Percentiles rank a stretch among this genome's conserved stretches.
Conservation (phyloP, 2,113 vertebrate genomes). For the Xenopus laevis region DNA sequence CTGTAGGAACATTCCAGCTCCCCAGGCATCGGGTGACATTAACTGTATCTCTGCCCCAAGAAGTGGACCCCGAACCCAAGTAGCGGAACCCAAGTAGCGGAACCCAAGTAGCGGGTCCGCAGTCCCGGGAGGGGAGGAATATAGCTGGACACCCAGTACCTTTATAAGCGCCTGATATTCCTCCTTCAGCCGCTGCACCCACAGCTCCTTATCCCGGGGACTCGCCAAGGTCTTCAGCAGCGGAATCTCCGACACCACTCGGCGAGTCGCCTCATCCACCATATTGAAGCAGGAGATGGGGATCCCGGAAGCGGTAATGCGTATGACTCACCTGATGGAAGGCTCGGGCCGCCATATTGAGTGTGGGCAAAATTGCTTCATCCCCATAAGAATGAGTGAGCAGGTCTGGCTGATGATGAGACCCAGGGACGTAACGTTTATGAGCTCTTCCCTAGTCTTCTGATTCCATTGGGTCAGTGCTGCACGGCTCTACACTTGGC, state of each 20-base stretch:
- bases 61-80: too few species aligned
- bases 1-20: too few species aligned
- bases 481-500: too few species aligned
- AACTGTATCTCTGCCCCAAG: too few species aligned
- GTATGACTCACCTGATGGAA: not conserved
- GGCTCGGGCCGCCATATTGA: conserved; percentile 17
- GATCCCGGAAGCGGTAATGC: conserved; percentile 47
- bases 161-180: conserved; percentile 84
- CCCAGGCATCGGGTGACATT: too few species aligned
- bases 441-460: too few species aligned
- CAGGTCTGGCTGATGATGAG: too few species aligned
- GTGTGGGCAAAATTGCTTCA: not conserved
- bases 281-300: conserved; percentile 55
- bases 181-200: conserved; percentile 86
- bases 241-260: conserved; percentile 78
- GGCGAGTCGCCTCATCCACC: conserved; percentile 82
- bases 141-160: conserved; percentile 50
- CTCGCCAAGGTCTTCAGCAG: conserved; percentile 79
- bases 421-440: too few species aligned
- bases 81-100: too few species aligned
- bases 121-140: too few species aligned
- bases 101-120: too few species aligned
- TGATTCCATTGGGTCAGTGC: too few species aligned
- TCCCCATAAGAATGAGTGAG: not conserved
- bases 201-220: conserved; percentile 79